phyloP scores from a whole-genome alignment of 2,113 vertebrate genomes.

The Boleophthalmus pectinirostris region DNA sequence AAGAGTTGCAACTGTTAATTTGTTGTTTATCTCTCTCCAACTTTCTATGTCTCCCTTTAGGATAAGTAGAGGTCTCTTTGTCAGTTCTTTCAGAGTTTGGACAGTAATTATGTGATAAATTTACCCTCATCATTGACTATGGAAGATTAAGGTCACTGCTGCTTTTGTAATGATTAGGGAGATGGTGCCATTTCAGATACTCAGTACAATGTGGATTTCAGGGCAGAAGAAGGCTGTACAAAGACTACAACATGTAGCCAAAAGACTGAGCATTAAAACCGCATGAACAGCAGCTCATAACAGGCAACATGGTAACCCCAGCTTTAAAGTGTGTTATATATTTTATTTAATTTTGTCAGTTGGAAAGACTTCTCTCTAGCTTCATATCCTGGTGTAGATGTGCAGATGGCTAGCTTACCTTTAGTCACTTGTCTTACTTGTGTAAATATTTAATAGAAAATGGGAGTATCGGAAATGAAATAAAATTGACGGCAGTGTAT shows the following conservation, averaged over 20 bases:
- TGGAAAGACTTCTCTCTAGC: background rate
- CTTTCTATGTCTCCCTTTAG: background rate
- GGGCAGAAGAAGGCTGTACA: slow-evolving; percentile 21
- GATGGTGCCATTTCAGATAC: slow-evolving; percentile 34
- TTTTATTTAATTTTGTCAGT: background rate
- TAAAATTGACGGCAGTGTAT: background rate
- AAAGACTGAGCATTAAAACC: slow-evolving; percentile 11
- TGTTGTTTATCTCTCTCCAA: background rate
- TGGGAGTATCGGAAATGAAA: background rate
- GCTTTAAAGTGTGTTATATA: background rate
- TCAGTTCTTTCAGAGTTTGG: background rate
- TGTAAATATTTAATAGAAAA: background rate
- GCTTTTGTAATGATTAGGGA: slow-evolving; percentile 39
- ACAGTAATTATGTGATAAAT: background rate
- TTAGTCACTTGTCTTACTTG: background rate
- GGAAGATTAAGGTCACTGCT: slow-evolving; percentile 3
- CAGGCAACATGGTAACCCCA: background rate
- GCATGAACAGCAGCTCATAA: slow-evolving; percentile 5
- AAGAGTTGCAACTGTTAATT: background rate
- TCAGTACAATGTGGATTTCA: slow-evolving; percentile 50
- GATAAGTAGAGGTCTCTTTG: background rate
- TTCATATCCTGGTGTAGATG: background rate
- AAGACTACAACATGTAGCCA: slow-evolving; percentile 6
- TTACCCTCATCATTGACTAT: background rate
- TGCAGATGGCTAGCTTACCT: background rate